These are phyloP conservation scores for Conus canariensis DNA, from an alignment of 2,888 invertebrate species.

Conservation along the genomic window DNA sequence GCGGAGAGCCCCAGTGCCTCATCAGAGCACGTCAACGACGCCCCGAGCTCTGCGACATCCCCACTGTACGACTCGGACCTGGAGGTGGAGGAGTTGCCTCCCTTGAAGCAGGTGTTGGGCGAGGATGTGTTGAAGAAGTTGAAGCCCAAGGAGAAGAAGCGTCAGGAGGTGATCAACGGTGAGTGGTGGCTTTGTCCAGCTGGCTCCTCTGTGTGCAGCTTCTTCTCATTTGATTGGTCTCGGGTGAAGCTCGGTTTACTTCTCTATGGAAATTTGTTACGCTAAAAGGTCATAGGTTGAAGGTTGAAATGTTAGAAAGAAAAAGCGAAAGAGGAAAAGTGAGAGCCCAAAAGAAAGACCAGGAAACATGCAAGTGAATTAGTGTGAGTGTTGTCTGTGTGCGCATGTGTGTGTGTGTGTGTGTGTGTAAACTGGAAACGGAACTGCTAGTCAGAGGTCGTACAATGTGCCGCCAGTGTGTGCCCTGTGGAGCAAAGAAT, in stretches of 20 bases:
- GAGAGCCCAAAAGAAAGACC: too few relatives aligned
- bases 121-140: conserved; percentile 87
- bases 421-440: too few relatives aligned
- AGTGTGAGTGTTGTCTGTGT: too few relatives aligned
- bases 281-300: too few relatives aligned
- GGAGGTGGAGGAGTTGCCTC: conserved; percentile 85
- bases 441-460: too few relatives aligned
- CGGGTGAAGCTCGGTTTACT: neutral
- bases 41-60: neutral
- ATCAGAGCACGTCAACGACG: conserved; percentile 81
- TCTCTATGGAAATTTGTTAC: neutral
- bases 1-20: conserved; percentile 88
- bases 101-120: conserved; percentile 88
- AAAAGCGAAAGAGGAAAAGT: too few relatives aligned
- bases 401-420: too few relatives aligned
- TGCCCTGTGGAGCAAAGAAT: too few relatives aligned
- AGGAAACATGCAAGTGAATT: too few relatives aligned
- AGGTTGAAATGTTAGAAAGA: too few relatives aligned
- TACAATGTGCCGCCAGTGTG: too few relatives aligned
- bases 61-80: conserved; percentile 78
- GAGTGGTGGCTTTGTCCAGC: conserved; percentile 54
- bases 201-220: neutral
- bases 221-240: too few relatives aligned
- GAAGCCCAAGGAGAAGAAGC: conserved; percentile 90
- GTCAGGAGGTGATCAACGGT: conserved; percentile 96